phyloP scores from a whole-genome alignment of 2,888 invertebrate species.

The Andrena dorsata region DNA sequence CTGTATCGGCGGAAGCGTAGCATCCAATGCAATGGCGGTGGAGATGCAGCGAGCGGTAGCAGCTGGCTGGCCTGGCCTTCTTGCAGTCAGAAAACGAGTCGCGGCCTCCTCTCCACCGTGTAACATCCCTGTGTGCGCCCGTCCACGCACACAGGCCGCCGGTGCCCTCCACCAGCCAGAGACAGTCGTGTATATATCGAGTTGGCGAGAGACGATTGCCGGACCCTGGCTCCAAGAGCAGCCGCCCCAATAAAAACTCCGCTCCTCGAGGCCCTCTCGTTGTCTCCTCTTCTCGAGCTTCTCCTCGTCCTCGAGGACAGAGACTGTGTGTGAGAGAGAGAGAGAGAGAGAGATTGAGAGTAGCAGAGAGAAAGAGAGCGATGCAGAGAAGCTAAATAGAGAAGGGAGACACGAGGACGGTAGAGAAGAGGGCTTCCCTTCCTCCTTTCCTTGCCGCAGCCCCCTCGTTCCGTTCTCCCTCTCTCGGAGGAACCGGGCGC shows the following conservation, averaged over 20 bases:
- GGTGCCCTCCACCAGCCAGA: conserved; percentile 1
- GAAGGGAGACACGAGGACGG: conserved; percentile 23
- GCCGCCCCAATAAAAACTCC: conserved; percentile 83
- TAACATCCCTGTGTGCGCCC: conserved; percentile 9
- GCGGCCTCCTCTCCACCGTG: conserved; percentile 47
- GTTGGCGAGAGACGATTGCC: conserved; percentile 62
- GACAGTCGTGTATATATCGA: conserved; percentile 62
- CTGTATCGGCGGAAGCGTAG: conserved; percentile 65
- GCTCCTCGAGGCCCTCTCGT: conserved; percentile 70
- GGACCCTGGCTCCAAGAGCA: conserved; percentile 71
- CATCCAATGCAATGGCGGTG: conserved; percentile 66
- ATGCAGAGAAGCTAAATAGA: background rate
- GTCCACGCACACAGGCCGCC: background rate
- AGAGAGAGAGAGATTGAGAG: conserved; percentile 25
- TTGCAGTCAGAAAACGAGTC: conserved; percentile 59
- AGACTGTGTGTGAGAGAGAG: conserved; percentile 18
- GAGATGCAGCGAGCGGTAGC: conserved; percentile 55
- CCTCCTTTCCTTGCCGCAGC: conserved; percentile 16
- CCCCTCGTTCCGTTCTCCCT: conserved; percentile 46
- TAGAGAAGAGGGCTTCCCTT: conserved; percentile 31
- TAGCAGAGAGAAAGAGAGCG: background rate
- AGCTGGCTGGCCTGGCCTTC: conserved; percentile 63
- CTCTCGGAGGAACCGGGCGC: conserved; percentile 72
- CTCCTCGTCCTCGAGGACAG: conserved; percentile 38
- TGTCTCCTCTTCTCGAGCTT: conserved; percentile 45